Conservation (phyloP, 1,140 invertebrate species). For the Lasioglossum baleicum region DNA sequence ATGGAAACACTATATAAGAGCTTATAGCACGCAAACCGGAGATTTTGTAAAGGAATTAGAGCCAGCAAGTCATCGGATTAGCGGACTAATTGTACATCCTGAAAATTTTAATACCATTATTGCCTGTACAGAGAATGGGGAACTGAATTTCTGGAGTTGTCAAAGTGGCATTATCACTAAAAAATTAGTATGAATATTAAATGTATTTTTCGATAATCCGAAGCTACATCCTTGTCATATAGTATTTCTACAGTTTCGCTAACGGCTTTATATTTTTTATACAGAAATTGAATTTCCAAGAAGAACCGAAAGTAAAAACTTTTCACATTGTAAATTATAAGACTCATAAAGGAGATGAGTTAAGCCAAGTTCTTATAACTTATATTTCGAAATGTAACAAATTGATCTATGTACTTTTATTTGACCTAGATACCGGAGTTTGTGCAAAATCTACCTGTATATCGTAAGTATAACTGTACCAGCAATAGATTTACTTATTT, state of each 20-base stretch:
- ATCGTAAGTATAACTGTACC: slow-evolving; percentile 44
- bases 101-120: slow-evolving; percentile 78
- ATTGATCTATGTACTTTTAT: slow-evolving; percentile 66
- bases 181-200: slow-evolving; percentile 75
- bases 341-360: slow-evolving; percentile 47
- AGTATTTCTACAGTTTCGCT: not conserved
- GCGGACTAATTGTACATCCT: slow-evolving; percentile 78
- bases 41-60: slow-evolving; percentile 81
- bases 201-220: slow-evolving; percentile 25
- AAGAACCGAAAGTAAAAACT: slow-evolving; percentile 71
- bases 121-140: slow-evolving; percentile 80
- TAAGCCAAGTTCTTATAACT: slow-evolving; percentile 66
- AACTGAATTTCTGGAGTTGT: slow-evolving; percentile 81
- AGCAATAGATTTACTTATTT: slow-evolving; percentile 14
- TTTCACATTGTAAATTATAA: slow-evolving; percentile 73
- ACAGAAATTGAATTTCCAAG: slow-evolving; percentile 64
- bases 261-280: slow-evolving; percentile 39
- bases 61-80: slow-evolving; percentile 76
- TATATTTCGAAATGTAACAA: slow-evolving; percentile 58
- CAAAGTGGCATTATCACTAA: slow-evolving; percentile 78
- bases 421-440: slow-evolving; percentile 69
- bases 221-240: not conserved
- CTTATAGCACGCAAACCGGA: slow-evolving; percentile 82
- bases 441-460: slow-evolving; percentile 50
- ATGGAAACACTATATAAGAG: slow-evolving; percentile 80